Conservation (phyloP, 2,113 vertebrate species). For the Ochotona curzoniae region DNA sequence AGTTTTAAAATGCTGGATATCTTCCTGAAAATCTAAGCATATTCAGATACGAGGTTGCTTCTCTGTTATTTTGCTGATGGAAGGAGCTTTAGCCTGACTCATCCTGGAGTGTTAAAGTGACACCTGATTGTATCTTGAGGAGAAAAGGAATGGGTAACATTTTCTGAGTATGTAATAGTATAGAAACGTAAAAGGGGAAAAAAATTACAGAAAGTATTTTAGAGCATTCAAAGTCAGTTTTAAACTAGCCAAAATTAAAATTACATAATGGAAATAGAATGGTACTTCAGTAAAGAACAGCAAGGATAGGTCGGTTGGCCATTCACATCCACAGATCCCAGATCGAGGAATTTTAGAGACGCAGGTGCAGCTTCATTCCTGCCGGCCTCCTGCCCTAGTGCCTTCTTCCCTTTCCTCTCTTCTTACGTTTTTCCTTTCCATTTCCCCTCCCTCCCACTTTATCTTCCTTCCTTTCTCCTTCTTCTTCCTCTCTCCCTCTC, state of each 20-base stretch:
- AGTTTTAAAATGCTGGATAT: neutral
- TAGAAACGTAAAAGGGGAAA: neutral
- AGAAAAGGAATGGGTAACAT: neutral
- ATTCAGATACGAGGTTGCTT: neutral
- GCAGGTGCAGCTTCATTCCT: neutral
- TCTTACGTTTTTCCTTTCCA: neutral
- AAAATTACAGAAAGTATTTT: neutral
- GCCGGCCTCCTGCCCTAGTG: neutral
- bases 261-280: neutral
- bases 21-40: slow-evolving; percentile 44
- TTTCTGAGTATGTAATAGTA: neutral
- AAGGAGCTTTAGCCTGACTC: neutral
- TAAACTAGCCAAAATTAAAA: neutral
- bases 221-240: neutral
- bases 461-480: too few species aligned
- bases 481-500: neutral
- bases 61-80: slow-evolving; percentile 6
- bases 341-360: neutral
- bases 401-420: neutral
- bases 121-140: neutral
- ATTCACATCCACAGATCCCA: neutral
- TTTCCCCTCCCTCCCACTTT: neutral
- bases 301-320: neutral
- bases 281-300: neutral
- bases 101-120: neutral